Conservation (phyloP, 2,888 invertebrate species). For the Harmothoe impar region DNA sequence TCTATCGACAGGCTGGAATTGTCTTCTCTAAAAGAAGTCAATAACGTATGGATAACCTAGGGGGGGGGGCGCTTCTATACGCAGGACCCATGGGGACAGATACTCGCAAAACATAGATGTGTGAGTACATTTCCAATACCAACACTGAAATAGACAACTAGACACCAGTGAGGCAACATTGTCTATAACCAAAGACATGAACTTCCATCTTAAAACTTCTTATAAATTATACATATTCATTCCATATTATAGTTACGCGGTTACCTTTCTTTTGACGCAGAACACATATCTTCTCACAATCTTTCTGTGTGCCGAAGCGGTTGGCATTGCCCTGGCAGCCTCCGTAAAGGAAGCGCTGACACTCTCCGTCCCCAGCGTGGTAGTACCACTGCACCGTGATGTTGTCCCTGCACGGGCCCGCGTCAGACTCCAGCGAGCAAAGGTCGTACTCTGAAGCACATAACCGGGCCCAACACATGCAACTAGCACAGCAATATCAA, state of each 20-base stretch:
- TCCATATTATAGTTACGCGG: not conserved
- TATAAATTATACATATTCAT: too few relatives aligned
- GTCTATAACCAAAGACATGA: too few relatives aligned
- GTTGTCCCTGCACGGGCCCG: slow-evolving; percentile 85
- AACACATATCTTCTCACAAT: slow-evolving; percentile 83
- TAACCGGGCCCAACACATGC: slow-evolving; percentile 1
- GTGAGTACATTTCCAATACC: too few relatives aligned
- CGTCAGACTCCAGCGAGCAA: slow-evolving; percentile 49
- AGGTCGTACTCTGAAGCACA: slow-evolving; percentile 55
- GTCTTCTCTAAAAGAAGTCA: too few relatives aligned
- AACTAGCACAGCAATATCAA: not conserved
- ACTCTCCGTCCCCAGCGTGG: slow-evolving; percentile 84
- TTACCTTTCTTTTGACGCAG: slow-evolving; percentile 47
- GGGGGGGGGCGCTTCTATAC: too few relatives aligned
- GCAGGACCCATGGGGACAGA: too few relatives aligned
- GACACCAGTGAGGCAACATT: too few relatives aligned
- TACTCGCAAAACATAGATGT: too few relatives aligned
- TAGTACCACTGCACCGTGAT: slow-evolving; percentile 82
- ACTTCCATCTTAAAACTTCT: too few relatives aligned
- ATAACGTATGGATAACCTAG: too few relatives aligned
- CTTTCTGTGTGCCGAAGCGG: slow-evolving; percentile 85
- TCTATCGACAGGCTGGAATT: too few relatives aligned
- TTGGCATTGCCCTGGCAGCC: slow-evolving; percentile 66
- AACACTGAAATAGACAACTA: too few relatives aligned
- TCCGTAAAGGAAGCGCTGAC: slow-evolving; percentile 63